Evolutionary conservation across 35 echinoderm and acorn worm genomes (phyloP).

Genomic region (Apostichopus japonicus): DNA sequence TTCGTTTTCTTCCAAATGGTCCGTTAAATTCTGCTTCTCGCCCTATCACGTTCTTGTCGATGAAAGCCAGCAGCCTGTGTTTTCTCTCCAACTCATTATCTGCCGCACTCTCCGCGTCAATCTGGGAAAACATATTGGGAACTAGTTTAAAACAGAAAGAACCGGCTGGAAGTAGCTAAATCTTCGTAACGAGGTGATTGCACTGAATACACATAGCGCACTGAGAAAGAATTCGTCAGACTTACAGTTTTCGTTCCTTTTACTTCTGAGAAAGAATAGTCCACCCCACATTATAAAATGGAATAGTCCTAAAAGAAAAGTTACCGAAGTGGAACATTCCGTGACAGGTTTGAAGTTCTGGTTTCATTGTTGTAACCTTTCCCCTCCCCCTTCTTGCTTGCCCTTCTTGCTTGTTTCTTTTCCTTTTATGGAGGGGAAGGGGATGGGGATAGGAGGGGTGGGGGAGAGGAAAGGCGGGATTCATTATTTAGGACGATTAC

Average conservation of each 20-base stretch:
- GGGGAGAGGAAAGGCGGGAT: too few species aligned
- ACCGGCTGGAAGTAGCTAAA: neutral
- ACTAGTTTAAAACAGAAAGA: neutral
- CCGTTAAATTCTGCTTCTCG: slow-evolving; percentile 68
- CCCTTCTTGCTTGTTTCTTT: too few species aligned
- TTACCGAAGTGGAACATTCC: neutral
- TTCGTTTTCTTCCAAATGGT: slow-evolving; percentile 67
- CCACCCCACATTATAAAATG: neutral
- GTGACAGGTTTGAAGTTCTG: neutral
- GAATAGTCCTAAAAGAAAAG: neutral
- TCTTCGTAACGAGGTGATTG: neutral
- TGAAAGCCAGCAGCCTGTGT: slow-evolving; percentile 49
- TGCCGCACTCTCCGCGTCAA: neutral
- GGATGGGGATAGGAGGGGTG: too few species aligned
- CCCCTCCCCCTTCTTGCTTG: too few species aligned
- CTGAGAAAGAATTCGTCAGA: neutral
- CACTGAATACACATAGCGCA: neutral
- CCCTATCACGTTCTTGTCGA: slow-evolving; percentile 68
- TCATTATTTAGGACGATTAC: too few species aligned
- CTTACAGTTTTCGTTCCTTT: neutral
- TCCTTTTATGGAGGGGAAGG: too few species aligned
- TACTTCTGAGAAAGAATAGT: neutral
- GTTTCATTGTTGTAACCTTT: too few species aligned
- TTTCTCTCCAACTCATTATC: slow-evolving; percentile 14
- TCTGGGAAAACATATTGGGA: neutral